A percentile compares a stretch with the other conserved stretches of the same genome.
Evolutionary conservation across 2,888 invertebrate genomes (phyloP).

Genomic region (Drosophila parthenogenetica): DNA sequence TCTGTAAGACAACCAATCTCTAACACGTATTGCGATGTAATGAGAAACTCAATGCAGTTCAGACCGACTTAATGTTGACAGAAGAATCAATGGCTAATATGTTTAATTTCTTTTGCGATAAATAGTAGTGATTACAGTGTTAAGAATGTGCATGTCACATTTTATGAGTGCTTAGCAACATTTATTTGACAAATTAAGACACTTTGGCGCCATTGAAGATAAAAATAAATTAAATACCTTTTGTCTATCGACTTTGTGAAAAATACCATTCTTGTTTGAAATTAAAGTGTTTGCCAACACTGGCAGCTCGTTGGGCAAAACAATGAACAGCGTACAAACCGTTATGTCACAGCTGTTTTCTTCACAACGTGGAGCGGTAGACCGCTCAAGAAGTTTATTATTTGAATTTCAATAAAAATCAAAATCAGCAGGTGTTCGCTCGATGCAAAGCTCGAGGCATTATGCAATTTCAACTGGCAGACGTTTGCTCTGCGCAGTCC

Average conservation of each 20-base stretch:
- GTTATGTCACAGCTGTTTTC: constrained; percentile 62
- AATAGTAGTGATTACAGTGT: neutral
- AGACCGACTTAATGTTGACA: constrained; percentile 34
- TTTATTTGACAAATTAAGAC: neutral
- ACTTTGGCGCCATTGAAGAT: constrained; percentile 1
- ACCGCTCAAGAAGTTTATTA: constrained; percentile 25
- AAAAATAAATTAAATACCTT: neutral
- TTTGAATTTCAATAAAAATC: constrained; percentile 67
- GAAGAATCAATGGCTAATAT: constrained; percentile 22
- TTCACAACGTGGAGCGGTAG: constrained; percentile 66
- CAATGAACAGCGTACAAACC: constrained; percentile 39
- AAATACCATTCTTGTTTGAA: neutral
- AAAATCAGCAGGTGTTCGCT: constrained; percentile 54
- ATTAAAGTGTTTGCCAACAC: constrained; percentile 9
- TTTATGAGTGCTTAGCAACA: neutral
- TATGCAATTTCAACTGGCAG: constrained; percentile 65
- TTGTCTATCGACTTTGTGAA: neutral
- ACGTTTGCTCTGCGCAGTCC: constrained; percentile 69
- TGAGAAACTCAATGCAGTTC: constrained; percentile 30
- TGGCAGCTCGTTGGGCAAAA: constrained; percentile 4
- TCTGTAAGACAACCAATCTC: constrained; percentile 28
- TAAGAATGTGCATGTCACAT: neutral
- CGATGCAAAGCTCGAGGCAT: constrained; percentile 80
- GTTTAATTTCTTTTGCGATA: neutral
- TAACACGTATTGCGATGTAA: constrained; percentile 26